Percentiles rank a stretch among this genome's conserved stretches.
Conservation (phyloP, 2,888 invertebrate species). For the Capitulum mitella region DNA sequence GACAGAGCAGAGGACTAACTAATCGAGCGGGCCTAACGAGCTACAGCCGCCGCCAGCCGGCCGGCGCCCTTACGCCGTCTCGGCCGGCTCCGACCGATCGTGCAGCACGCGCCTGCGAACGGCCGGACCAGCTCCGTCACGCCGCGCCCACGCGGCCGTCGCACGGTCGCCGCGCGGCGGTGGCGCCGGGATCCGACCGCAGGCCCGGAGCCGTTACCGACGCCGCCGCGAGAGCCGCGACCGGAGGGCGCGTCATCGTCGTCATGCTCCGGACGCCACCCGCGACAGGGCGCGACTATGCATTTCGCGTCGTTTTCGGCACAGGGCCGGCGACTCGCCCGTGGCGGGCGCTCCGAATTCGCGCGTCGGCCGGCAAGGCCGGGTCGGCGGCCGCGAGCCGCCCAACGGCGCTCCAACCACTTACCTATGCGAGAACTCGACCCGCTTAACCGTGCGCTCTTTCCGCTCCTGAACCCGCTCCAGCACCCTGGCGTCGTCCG, state of each 20-base stretch:
- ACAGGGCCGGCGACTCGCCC: too few relatives aligned
- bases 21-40: background rate
- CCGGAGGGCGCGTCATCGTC: too few relatives aligned
- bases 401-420: background rate
- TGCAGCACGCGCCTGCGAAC: background rate
- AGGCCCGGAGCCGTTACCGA: too few relatives aligned
- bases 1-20: slow-evolving; percentile 14
- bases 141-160: background rate
- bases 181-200: too few relatives aligned
- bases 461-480: background rate
- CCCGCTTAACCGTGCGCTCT: slow-evolving; percentile 3
- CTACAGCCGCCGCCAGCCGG: background rate
- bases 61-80: background rate
- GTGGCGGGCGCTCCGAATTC: too few relatives aligned
- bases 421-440: slow-evolving; percentile 16
- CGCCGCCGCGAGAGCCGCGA: too few relatives aligned
- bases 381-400: too few relatives aligned
- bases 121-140: background rate
- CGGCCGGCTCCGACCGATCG: background rate
- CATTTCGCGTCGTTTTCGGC: too few relatives aligned
- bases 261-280: too few relatives aligned
- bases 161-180: background rate
- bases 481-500: background rate
- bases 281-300: too few relatives aligned
- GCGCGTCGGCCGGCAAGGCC: too few relatives aligned